Percentiles rank a stretch among this genome's conserved stretches.
Conservation (phyloP, 2,113 vertebrate species). For the Antechinus flavipes region DNA sequence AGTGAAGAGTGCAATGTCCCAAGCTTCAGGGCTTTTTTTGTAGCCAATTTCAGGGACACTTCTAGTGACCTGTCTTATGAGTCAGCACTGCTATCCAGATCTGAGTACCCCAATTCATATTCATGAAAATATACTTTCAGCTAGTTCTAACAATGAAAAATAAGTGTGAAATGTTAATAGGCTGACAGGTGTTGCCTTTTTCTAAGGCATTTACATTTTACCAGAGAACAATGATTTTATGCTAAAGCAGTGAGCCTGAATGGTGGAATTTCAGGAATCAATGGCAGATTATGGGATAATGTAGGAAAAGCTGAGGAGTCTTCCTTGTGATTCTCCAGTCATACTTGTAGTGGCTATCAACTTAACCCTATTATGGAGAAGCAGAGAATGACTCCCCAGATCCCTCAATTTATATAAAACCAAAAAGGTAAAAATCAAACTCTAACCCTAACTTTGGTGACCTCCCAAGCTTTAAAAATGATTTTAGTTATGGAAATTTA, state of each 20-base stretch:
- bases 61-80: too few species aligned
- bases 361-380: neutral
- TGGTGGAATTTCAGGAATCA: neutral
- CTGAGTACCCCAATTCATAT: neutral
- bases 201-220: neutral
- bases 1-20: too few species aligned
- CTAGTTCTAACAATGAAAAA: neutral
- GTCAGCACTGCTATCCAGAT: neutral
- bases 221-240: neutral
- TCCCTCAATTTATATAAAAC: neutral
- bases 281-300: neutral
- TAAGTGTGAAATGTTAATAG: neutral
- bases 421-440: neutral
- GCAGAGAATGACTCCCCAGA: slow-evolving; percentile 12
- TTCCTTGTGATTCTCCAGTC: neutral
- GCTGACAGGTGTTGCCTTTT: neutral
- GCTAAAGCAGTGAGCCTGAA: neutral
- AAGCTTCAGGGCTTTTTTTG: too few species aligned
- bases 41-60: too few species aligned
- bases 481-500: slow-evolving; percentile 32
- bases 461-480: slow-evolving; percentile 19
- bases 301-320: neutral
- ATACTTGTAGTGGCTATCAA: neutral
- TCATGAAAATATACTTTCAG: neutral
- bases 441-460: neutral